Evolutionary conservation across 2,888 invertebrate species (phyloP).

Genomic region (Clanis bilineata): DNA sequence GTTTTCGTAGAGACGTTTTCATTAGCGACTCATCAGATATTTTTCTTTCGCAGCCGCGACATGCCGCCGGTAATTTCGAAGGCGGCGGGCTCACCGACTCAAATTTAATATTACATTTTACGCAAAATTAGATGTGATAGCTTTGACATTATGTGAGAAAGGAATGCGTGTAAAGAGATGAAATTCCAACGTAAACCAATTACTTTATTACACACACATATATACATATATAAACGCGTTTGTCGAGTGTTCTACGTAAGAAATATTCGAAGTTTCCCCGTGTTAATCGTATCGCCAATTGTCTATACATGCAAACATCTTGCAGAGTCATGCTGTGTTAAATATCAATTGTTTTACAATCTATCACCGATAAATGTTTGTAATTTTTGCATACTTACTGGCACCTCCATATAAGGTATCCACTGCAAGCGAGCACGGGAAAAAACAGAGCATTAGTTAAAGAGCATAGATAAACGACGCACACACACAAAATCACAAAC

Average conservation of each 20-base stretch:
- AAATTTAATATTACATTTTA: slow-evolving; percentile 55
- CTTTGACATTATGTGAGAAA: slow-evolving; percentile 42
- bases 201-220: slow-evolving; percentile 11
- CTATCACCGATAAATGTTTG: slow-evolving; percentile 16
- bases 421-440: slow-evolving; percentile 80
- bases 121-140: slow-evolving; percentile 50
- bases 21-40: slow-evolving; percentile 63
- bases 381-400: slow-evolving; percentile 78
- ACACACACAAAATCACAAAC: slow-evolving; percentile 45
- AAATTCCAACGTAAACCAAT: slow-evolving; percentile 37
- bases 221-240: background rate
- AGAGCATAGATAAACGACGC: slow-evolving; percentile 25
- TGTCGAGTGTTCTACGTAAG: background rate
- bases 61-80: slow-evolving; percentile 38
- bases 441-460: slow-evolving; percentile 68
- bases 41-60: slow-evolving; percentile 53
- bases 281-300: background rate
- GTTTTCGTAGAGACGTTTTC: slow-evolving; percentile 63
- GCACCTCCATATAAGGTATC: slow-evolving; percentile 89
- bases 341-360: slow-evolving; percentile 12
- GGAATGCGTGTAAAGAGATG: slow-evolving; percentile 36
- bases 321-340: slow-evolving; percentile 13
- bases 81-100: slow-evolving; percentile 38
- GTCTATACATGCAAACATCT: slow-evolving; percentile 5
- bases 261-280: background rate